Percentiles rank a stretch among this genome's conserved stretches.
Evolutionary conservation across 2,797 vertebrate genomes (phyloP).

Genomic region (Microhierax caerulescens): DNA sequence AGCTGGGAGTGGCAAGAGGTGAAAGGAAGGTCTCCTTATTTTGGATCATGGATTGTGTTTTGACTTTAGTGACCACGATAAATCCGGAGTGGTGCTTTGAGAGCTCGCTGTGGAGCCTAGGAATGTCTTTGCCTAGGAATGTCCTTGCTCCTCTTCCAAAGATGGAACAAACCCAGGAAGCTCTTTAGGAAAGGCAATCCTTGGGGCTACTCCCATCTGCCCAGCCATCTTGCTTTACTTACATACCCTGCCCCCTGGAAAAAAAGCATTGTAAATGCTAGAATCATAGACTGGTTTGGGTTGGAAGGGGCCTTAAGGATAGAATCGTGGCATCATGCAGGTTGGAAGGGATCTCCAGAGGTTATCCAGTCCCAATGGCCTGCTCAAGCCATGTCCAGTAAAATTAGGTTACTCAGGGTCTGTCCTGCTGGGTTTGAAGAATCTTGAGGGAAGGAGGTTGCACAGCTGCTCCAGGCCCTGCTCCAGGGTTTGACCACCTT

Average conservation of each 20-base stretch:
- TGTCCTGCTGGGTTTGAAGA: not conserved
- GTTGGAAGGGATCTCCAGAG: not conserved
- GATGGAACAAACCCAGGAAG: not conserved
- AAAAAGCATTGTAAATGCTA: not conserved
- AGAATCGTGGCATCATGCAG: not conserved
- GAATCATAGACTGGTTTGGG: not conserved
- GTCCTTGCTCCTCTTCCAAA: not conserved
- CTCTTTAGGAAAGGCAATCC: not conserved
- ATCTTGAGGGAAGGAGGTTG: not conserved
- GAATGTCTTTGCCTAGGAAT: not conserved
- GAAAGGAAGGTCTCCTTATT: not conserved
- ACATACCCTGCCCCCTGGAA: not conserved
- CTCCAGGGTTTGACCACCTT: not conserved
- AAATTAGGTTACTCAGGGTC: not conserved
- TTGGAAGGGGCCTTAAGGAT: not conserved
- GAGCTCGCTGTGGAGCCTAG: not conserved
- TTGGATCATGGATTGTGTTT: not conserved
- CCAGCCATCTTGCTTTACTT: not conserved
- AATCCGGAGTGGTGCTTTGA: not conserved
- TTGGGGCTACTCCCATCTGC: not conserved
- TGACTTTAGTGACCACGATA: not conserved
- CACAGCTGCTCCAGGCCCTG: not conserved
- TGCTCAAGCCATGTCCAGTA: not conserved
- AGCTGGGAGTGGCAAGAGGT: not conserved
- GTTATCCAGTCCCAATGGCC: not conserved